phyloP scores from a whole-genome alignment of 2,113 vertebrate genomes.

The Seriola dumerili region DNA sequence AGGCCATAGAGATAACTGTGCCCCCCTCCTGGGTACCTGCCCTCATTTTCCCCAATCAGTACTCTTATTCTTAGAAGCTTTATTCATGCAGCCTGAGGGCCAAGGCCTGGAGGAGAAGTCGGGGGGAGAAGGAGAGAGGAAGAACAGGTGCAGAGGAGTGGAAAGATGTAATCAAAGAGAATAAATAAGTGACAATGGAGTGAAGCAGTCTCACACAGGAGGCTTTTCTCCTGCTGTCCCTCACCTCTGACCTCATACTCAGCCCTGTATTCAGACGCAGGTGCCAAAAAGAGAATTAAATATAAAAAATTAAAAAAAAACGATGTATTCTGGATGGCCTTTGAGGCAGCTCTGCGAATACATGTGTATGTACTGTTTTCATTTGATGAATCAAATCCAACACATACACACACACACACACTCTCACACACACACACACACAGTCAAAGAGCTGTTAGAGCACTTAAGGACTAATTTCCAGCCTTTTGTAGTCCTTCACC shows the following conservation, averaged over 20 bases:
- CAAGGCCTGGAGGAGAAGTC: conserved; percentile 29
- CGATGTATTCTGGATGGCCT: conserved; percentile 1
- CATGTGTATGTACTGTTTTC: neutral
- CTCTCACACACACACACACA: conserved; percentile 9
- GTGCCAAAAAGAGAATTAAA: neutral
- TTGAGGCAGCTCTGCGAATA: conserved; percentile 15
- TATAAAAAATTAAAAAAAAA: neutral
- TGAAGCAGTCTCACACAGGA: conserved; percentile 50
- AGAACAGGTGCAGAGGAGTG: conserved; percentile 49
- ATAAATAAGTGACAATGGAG: conserved; percentile 54
- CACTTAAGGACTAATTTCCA: conserved; percentile 34
- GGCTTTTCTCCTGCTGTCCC: conserved; percentile 40
- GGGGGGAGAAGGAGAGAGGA: no score
- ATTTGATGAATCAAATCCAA: conserved; percentile 10
- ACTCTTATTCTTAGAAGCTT: conserved; percentile 52
- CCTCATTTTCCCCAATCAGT: conserved; percentile 60
- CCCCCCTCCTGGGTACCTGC: conserved; percentile 22
- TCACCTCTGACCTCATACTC: conserved; percentile 55
- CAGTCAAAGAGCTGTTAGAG: conserved; percentile 15
- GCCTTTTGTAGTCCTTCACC: conserved; percentile 5
- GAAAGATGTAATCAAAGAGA: conserved; percentile 64
- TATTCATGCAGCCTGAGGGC: conserved; percentile 48
- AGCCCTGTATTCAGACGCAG: conserved; percentile 14
- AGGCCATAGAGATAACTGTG: conserved; percentile 25
- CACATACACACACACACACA: neutral